phyloP scores from a whole-genome alignment of 2,113 vertebrate genomes.

The Monopterus albus region DNA sequence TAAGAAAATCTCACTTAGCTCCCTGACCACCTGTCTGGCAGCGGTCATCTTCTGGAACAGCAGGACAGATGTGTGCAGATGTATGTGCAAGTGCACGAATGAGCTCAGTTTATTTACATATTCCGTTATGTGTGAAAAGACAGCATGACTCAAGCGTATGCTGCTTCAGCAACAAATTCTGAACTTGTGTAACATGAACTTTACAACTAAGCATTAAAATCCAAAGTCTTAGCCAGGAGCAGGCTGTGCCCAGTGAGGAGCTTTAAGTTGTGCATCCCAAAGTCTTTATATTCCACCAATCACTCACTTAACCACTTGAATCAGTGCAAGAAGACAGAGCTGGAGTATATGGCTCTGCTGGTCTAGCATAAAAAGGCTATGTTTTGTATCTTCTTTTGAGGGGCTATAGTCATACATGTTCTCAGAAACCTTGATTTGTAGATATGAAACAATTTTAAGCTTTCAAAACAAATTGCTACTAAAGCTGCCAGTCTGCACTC shows the following conservation, averaged over 20 bases:
- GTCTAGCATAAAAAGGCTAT: slow-evolving; percentile 42
- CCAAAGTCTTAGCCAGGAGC: slow-evolving; percentile 8
- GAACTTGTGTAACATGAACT: not conserved
- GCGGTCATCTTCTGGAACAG: not conserved
- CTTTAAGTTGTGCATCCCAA: slow-evolving; percentile 21
- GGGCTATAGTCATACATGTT: slow-evolving; percentile 21
- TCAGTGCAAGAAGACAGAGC: slow-evolving; percentile 28
- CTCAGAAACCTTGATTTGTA: slow-evolving; percentile 42
- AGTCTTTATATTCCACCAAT: slow-evolving; percentile 57
- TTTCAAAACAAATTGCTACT: slow-evolving; percentile 40
- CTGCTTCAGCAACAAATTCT: slow-evolving; percentile 8
- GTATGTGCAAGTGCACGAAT: not conserved
- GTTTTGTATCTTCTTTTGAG: slow-evolving; percentile 26
- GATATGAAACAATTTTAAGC: slow-evolving; percentile 44
- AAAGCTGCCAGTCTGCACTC: slow-evolving; percentile 15
- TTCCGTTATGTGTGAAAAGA: slow-evolving; percentile 9
- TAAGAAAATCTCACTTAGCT: slow-evolving; percentile 52
- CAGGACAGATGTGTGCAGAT: not conserved
- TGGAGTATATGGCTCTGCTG: slow-evolving; percentile 33
- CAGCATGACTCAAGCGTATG: not conserved
- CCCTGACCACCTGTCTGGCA: not conserved
- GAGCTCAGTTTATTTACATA: slow-evolving; percentile 16
- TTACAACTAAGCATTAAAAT: slow-evolving; percentile 4
- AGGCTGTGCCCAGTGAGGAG: slow-evolving; percentile 1
- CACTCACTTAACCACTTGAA: slow-evolving; percentile 39